phyloP scores from a whole-genome alignment of 2,113 vertebrate species.

The Pituophis catenifer region DNA sequence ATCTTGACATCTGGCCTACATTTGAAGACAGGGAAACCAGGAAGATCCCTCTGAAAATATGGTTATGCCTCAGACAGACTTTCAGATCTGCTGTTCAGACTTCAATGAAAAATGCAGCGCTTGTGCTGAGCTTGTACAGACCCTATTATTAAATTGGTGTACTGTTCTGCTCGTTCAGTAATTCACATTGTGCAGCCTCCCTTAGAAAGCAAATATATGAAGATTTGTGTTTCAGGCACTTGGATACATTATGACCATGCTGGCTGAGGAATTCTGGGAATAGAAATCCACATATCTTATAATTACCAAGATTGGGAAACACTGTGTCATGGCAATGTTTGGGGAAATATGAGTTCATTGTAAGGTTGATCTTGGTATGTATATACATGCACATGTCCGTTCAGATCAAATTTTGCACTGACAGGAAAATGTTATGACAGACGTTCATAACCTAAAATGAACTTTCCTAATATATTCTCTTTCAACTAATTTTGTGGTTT shows the following conservation, averaged over 20 bases:
- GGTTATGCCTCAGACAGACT: background rate
- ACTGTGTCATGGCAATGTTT: background rate
- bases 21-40: background rate
- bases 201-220: constrained; percentile 49
- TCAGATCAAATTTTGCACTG: constrained; percentile 4
- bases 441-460: constrained; percentile 14
- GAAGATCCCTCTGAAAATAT: background rate
- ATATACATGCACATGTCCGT: background rate
- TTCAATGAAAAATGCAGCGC: background rate
- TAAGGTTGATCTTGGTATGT: constrained; percentile 56
- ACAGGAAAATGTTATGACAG: background rate
- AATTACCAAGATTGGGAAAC: background rate
- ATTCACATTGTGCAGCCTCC: constrained; percentile 15
- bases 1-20: background rate
- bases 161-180: background rate
- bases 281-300: background rate
- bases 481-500: constrained; percentile 65
- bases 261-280: background rate
- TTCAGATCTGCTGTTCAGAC: constrained; percentile 23
- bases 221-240: constrained; percentile 53
- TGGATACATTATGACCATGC: constrained; percentile 34
- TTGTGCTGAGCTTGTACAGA: background rate
- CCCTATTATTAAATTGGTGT: background rate
- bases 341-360: constrained; percentile 44
- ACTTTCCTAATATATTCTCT: constrained; percentile 55